Base-by-base conservation (phyloP, 2,888 invertebrate species). In the Drosophila multiciliata region DNA sequence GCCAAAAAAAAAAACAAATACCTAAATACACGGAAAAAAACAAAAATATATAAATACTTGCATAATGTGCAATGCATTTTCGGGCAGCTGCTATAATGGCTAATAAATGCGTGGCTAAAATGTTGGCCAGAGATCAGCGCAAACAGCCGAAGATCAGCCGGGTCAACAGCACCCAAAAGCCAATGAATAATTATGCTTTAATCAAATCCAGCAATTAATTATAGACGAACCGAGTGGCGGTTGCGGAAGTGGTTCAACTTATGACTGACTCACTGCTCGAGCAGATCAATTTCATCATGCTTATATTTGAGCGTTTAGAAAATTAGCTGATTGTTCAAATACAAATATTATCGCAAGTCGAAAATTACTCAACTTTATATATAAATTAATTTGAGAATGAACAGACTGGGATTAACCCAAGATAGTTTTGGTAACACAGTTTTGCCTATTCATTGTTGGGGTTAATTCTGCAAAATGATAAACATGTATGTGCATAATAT, bases 61-160 rank as follows among this genome's bases (percentile, higher is more conserved):
- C 67, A 38, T 9, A 60, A 62, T 66, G 66, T 38, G 33, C 65
- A 75, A 63, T 63, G 61, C 38, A 64, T 54, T 71, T 60, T 63
- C 20, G 2, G 69, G 58, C 74, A 75, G 74, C 69, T 75, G 74
- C 26, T 58, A 35, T 50, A 58, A 64, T 40, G 54, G 40, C 53
- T 48, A 64, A 72, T 57, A 69, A 66, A 75, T 53, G 57, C 64
- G 53, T 38, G 57, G 23, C 57, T 49, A 20, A 75, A 62, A 66
- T 78, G 48, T 73, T 66, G 66, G 75, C 62, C 75, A 74, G 67
- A 73, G 72, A 58, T 69, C 70, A 60, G 17, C 20, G 32, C 29
- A 6, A 9, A 29, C 26, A 15, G 48, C 48, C 23, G 23, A 15
- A 54, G 58, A 32, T 40, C 26, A 36, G 36, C 48, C 26, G 29